phyloP scores from a whole-genome alignment of 2,797 vertebrate species.

The Chaetodon trifasciatus region DNA sequence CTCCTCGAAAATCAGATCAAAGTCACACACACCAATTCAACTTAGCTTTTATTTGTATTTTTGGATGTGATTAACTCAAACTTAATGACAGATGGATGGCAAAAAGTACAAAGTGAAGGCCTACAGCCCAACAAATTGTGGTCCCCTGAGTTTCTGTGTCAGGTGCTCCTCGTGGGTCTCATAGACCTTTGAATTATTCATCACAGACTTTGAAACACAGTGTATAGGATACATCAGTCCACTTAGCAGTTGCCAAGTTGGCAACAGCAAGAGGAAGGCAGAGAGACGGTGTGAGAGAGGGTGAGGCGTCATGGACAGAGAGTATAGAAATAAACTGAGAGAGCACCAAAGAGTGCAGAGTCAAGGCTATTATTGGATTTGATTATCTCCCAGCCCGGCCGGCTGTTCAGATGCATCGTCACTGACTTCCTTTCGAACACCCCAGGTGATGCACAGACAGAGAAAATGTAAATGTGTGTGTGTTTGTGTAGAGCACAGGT shows the following conservation, averaged over 20 bases:
- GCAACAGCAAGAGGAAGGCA: slow-evolving; percentile 17
- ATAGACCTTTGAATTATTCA: slow-evolving; percentile 59
- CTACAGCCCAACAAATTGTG: neutral
- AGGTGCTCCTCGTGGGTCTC: slow-evolving; percentile 21
- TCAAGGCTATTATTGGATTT: slow-evolving; percentile 67
- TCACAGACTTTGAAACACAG: slow-evolving; percentile 34
- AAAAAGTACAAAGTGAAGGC: neutral
- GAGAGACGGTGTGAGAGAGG: slow-evolving; percentile 4
- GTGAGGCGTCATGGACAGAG: slow-evolving; percentile 17
- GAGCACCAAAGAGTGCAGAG: slow-evolving; percentile 48
- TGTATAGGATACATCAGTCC: slow-evolving; percentile 36
- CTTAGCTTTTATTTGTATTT: no score
- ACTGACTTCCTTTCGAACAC: slow-evolving; percentile 46
- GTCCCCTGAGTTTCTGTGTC: neutral
- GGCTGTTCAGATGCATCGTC: slow-evolving; percentile 52
- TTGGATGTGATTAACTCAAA: no score
- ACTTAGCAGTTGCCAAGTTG: slow-evolving; percentile 37
- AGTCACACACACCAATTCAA: no score
- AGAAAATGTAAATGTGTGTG: slow-evolving; percentile 32
- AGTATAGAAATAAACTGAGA: slow-evolving; percentile 30
- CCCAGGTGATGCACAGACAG: slow-evolving; percentile 37
- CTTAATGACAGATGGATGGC: no score
- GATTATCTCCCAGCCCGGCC: slow-evolving; percentile 57
- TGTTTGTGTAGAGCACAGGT: neutral
- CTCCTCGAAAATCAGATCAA: no score